Evolutionary conservation across 2,113 vertebrate species (phyloP).

Genomic region (Pseudorhombus dupliciocellatus): DNA sequence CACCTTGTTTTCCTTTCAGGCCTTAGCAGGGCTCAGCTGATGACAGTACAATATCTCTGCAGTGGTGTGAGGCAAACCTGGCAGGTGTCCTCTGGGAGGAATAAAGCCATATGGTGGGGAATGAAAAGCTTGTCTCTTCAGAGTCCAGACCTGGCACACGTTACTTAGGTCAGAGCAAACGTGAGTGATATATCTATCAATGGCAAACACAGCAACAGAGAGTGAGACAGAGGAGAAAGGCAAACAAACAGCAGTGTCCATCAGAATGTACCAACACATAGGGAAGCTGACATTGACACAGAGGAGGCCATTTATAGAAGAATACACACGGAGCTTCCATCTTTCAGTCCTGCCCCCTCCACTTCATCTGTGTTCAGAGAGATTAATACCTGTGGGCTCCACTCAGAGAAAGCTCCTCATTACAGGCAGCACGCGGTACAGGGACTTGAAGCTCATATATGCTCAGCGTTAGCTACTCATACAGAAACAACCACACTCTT

Average conservation of each 20-base stretch:
- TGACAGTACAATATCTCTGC: conserved; percentile 19
- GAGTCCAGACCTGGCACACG: conserved; percentile 13
- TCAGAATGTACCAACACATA: background rate
- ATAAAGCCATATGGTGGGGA: conserved; percentile 22
- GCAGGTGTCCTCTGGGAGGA: conserved; percentile 14
- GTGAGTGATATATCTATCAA: conserved; percentile 12
- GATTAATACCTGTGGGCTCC: conserved; percentile 33
- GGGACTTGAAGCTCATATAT: background rate
- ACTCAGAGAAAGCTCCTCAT: conserved; percentile 38
- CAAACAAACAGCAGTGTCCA: conserved; percentile 3
- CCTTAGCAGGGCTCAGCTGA: background rate
- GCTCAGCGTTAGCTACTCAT: background rate
- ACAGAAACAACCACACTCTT: background rate
- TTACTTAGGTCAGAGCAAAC: background rate
- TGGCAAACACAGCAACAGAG: background rate
- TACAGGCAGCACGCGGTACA: conserved; percentile 13
- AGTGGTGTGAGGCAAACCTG: background rate
- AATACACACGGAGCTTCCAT: conserved; percentile 13
- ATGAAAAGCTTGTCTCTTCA: conserved; percentile 30
- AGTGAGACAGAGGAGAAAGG: background rate
- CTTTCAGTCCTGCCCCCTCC: background rate
- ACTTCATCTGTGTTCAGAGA: conserved; percentile 24
- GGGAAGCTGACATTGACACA: conserved; percentile 16
- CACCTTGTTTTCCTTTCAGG: background rate
- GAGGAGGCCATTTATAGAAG: conserved; percentile 21